phyloP scores from a whole-genome alignment of 1,140 invertebrate species.

The Gerris buenoi region DNA sequence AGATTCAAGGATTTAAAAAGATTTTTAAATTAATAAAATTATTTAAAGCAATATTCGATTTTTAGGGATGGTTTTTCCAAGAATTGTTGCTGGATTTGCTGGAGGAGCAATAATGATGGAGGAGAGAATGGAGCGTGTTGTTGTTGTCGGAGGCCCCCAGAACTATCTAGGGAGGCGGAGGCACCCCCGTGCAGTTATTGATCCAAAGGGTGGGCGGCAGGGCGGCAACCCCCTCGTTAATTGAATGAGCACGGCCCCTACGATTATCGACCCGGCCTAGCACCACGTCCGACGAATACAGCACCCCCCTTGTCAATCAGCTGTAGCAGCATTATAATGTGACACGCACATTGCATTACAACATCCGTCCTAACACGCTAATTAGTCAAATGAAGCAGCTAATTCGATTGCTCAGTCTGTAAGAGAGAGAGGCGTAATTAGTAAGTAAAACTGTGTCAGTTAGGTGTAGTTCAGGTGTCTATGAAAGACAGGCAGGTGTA shows the following conservation, averaged over 20 bases:
- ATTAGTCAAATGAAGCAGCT: neutral
- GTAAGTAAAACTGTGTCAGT: neutral
- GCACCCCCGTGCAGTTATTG: neutral
- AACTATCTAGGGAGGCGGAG: too few species aligned
- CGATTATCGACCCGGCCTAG: neutral
- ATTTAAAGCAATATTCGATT: too few species aligned
- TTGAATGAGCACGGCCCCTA: neutral
- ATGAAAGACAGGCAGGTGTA: neutral
- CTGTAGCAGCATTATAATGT: neutral
- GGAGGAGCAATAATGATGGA: too few species aligned
- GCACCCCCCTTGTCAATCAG: neutral
- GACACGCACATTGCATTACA: neutral
- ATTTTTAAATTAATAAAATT: too few species aligned
- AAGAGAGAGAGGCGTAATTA: too few species aligned
- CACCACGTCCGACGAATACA: neutral
- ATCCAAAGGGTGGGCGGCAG: neutral
- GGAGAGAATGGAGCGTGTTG: too few species aligned
- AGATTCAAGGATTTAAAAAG: too few species aligned
- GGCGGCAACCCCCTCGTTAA: neutral
- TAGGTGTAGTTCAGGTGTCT: neutral
- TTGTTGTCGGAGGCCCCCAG: too few species aligned
- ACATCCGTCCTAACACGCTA: neutral
- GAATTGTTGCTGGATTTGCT: too few species aligned
- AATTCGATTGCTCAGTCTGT: too few species aligned
- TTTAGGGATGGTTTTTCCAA: too few species aligned